Base-by-base conservation (phyloP, 2,888 invertebrate genomes). In the Terebella lapidaria region DNA sequence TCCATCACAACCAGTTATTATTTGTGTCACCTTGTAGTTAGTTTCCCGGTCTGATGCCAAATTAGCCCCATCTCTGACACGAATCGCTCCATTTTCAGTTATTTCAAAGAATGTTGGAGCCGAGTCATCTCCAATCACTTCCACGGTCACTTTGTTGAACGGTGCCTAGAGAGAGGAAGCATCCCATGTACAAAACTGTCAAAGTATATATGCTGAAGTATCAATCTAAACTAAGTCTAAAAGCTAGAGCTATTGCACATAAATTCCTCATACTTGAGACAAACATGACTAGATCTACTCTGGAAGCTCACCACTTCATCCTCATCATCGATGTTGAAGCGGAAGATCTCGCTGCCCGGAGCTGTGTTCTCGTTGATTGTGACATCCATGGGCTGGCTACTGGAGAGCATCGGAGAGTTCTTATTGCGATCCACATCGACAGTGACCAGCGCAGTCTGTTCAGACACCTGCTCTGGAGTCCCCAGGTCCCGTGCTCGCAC, bases 401-500 rank as follows among this genome's bases (percentile, higher is more conserved):
- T 42, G 2, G 46, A 20, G 54, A 67, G 68, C 24, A 18, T 35
- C 2, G 78, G 78, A 1, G 69, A 52, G 70, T 69, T 58, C 49
- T 67, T 62, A 52, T 73, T 74, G 30, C 73, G 61, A 53, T 69
- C 65, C 3, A 63, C 63, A 42, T 47, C 49, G 20, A 76, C 72
- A 20, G 67, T 67, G 3, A 76, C 71, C 10, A 65, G 67, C 27
- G 73, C 86, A 0, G 84, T 83, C 0, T 88, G 86, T 74, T 89
- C 87, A 75, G 92, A 91, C 46, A 86, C 86, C 75, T 89, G 90
- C 0, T 91, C 87, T 0, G 94, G 94, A 4, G 91, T 89, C 0
- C 94, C 95, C 67, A 87, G 87, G 82, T 95, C 95, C 0, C 86
- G 84, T 0, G 92, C 94, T 69, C 86, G 85, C 1, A 92, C 85